These are phyloP conservation scores for Parascotia fuliginaria DNA, from an alignment of 2,888 invertebrate species.

Conservation along the genomic window DNA sequence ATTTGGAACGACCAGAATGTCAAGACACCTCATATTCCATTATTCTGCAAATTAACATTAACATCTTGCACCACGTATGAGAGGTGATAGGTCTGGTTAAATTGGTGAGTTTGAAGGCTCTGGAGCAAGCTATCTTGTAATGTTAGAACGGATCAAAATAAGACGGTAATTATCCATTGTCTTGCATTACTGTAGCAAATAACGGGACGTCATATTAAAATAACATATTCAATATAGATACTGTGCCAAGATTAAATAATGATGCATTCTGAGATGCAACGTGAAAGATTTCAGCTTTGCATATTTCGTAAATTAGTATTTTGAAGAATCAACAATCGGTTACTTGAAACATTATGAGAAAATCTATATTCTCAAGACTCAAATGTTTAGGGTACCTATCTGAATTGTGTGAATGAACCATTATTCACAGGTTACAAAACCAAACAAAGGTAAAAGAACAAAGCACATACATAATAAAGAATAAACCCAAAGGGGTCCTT, in stretches of 20 bases:
- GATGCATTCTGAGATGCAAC: not conserved
- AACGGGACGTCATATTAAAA: conserved; percentile 1
- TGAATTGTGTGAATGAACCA: too few species aligned
- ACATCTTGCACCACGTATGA: conserved; percentile 18
- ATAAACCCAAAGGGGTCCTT: not conserved
- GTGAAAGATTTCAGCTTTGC: not conserved
- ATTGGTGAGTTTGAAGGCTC: conserved; percentile 26
- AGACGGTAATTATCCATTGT: conserved; percentile 42
- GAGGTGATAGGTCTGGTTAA: conserved; percentile 26
- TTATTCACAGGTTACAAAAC: too few species aligned
- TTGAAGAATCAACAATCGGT: not conserved
- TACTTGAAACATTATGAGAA: not conserved
- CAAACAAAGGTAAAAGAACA: too few species aligned
- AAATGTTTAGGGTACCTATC: too few species aligned
- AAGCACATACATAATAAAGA: not conserved
- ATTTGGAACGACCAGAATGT: conserved; percentile 45
- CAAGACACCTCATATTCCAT: conserved; percentile 34
- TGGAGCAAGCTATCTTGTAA: conserved; percentile 37
- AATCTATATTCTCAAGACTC: not conserved
- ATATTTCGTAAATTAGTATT: not conserved
- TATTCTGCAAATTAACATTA: conserved; percentile 21
- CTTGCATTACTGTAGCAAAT: conserved; percentile 28
- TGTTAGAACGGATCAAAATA: conserved; percentile 40
- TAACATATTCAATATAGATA: not conserved
- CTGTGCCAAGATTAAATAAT: not conserved